Percentiles rank a stretch among this genome's conserved stretches.
These are phyloP conservation scores for Pachyseris speciosa DNA, from an alignment of 64 coral and sea anemone genomes.

Conservation along the genomic window DNA sequence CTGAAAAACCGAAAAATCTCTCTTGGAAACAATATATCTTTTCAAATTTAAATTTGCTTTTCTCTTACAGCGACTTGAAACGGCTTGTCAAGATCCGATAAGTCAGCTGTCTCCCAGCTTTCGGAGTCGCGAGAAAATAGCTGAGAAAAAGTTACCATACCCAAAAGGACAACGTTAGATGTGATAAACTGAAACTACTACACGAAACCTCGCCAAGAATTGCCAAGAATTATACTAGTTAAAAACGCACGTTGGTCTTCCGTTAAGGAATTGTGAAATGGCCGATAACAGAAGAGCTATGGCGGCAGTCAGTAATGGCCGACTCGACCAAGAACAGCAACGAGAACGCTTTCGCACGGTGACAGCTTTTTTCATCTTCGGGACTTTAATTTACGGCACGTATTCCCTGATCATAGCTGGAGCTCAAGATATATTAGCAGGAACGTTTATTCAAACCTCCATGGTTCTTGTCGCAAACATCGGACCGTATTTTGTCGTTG, in stretches of 20 bases:
- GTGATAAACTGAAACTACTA: too few species aligned
- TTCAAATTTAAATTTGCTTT: not conserved
- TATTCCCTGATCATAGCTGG: slow-evolving; percentile 83
- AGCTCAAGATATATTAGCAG: slow-evolving; percentile 90
- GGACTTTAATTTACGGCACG: slow-evolving; percentile 77
- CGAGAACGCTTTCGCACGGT: slow-evolving; percentile 70
- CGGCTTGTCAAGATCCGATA: not conserved
- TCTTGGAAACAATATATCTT: too few species aligned
- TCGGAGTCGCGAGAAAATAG: not conserved
- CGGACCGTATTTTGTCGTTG: slow-evolving; percentile 79
- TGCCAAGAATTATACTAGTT: not conserved
- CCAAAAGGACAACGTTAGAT: not conserved
- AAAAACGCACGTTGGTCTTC: not conserved
- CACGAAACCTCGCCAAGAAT: too few species aligned
- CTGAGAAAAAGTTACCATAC: not conserved
- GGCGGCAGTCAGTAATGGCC: not conserved
- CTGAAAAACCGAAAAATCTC: too few species aligned
- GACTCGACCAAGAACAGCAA: not conserved
- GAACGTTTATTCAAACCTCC: slow-evolving; percentile 88
- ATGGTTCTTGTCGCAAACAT: slow-evolving; percentile 85
- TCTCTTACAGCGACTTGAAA: not conserved
- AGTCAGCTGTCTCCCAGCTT: not conserved
- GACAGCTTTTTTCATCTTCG: slow-evolving; percentile 82
- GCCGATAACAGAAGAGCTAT: not conserved
- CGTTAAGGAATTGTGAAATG: not conserved